phyloP scores from a whole-genome alignment of 1,140 invertebrate species.

The Pseudomyrmex pallidus region DNA sequence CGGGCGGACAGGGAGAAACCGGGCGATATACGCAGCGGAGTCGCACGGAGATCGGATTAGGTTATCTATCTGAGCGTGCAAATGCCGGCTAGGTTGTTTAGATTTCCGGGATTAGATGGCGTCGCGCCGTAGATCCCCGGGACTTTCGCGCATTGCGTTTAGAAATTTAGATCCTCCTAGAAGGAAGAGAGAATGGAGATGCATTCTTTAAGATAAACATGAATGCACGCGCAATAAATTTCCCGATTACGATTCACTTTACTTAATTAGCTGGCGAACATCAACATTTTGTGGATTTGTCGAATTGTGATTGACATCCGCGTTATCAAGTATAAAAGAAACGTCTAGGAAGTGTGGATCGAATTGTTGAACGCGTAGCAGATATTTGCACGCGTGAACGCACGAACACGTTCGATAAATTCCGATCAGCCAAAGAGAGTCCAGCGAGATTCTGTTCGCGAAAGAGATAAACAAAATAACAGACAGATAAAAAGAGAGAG shows the following conservation, averaged over 20 bases:
- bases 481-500: conserved; percentile 23
- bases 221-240: too few species aligned
- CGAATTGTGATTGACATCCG: neutral
- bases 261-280: neutral
- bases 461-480: conserved; percentile 63
- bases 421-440: conserved; percentile 42
- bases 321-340: conserved; percentile 19
- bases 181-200: neutral
- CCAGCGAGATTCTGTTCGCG: conserved; percentile 31
- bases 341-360: conserved; percentile 25
- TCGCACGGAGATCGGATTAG: conserved; percentile 44
- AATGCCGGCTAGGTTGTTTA: conserved; percentile 43
- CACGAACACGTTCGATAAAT: conserved; percentile 68
- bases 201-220: neutral
- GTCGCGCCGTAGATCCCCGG: neutral
- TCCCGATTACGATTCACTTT: neutral
- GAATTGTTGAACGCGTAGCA: conserved; percentile 27
- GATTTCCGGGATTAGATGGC: conserved; percentile 49
- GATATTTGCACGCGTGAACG: conserved; percentile 58
- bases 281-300: too few species aligned
- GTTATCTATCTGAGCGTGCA: conserved; percentile 60
- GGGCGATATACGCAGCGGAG: conserved; percentile 33
- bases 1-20: conserved; percentile 46
- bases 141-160: conserved; percentile 2
- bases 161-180: neutral